Conservation (phyloP, 2,888 invertebrate genomes). For the Cenopis cana region DNA sequence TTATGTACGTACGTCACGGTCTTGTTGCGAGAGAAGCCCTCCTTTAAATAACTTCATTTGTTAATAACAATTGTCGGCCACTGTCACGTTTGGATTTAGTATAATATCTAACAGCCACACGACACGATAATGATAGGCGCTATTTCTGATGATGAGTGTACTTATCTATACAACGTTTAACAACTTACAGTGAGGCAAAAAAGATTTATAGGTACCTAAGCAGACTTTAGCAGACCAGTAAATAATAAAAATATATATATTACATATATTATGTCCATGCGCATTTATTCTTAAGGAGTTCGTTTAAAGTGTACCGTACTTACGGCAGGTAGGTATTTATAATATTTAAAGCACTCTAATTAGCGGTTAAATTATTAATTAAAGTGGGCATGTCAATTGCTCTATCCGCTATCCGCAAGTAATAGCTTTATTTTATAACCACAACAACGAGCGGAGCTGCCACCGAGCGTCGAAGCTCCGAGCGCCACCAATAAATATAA, state of each 20-base stretch:
- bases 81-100: conserved; percentile 26
- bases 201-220: too few relatives aligned
- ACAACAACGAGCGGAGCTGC: conserved; percentile 15
- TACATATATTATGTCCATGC: too few relatives aligned
- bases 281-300: too few relatives aligned
- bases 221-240: too few relatives aligned
- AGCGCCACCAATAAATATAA: conserved; percentile 51
- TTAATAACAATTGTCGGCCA: conserved; percentile 25
- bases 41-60: conserved; percentile 26
- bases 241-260: too few relatives aligned
- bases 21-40: conserved; percentile 53
- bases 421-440: conserved; percentile 35
- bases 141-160: conserved; percentile 3
- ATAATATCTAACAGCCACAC: conserved; percentile 1
- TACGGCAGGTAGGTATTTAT: too few relatives aligned
- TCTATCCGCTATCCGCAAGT: conserved; percentile 5
- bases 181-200: too few relatives aligned
- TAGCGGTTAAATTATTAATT: conserved; percentile 2
- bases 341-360: not conserved
- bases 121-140: conserved; percentile 12
- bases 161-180: not conserved
- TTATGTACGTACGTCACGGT: conserved; percentile 48
- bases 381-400: conserved; percentile 4
- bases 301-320: too few relatives aligned
- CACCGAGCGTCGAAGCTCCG: conserved; percentile 17